These are phyloP conservation scores for Montipora foliosa DNA, from an alignment of 64 coral and sea anemone species.

Conservation along the genomic window DNA sequence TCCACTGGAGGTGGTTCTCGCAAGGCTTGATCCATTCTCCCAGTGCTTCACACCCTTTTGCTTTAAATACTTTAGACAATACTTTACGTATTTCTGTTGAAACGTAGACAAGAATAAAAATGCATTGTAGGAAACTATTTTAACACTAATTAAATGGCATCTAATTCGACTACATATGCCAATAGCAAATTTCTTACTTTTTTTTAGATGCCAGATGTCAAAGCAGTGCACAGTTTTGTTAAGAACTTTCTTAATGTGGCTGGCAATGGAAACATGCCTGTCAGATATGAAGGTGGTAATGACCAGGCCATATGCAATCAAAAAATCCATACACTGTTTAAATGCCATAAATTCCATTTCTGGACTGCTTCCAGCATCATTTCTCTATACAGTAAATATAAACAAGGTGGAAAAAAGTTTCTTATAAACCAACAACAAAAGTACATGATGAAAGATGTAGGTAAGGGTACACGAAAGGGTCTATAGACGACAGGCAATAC, in stretches of 20 bases:
- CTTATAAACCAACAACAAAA: no score
- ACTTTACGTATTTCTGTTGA: not conserved
- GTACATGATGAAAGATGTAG: no score
- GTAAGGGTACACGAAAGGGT: no score
- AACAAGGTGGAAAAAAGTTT: not conserved
- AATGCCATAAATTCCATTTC: conserved; percentile 43
- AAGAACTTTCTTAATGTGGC: conserved; percentile 21
- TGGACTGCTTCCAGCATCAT: conserved; percentile 22
- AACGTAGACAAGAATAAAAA: not conserved
- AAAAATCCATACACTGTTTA: conserved; percentile 33
- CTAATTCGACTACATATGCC: no score
- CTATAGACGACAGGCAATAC: no score
- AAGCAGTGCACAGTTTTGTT: conserved; percentile 19
- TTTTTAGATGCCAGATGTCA: conserved; percentile 54
- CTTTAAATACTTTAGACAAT: conserved; percentile 2
- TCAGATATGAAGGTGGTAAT: conserved; percentile 49
- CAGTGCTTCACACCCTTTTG: conserved; percentile 1
- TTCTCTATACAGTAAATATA: conserved; percentile 31
- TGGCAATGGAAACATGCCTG: conserved; percentile 24
- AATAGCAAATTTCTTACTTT: not conserved
- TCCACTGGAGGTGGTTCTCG: not conserved
- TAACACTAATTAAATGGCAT: no score
- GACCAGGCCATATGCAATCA: conserved; percentile 14
- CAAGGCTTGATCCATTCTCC: conserved; percentile 29
- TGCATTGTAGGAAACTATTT: not conserved